Conservation (phyloP, 2,888 invertebrate species). For the Hololepta plana region DNA sequence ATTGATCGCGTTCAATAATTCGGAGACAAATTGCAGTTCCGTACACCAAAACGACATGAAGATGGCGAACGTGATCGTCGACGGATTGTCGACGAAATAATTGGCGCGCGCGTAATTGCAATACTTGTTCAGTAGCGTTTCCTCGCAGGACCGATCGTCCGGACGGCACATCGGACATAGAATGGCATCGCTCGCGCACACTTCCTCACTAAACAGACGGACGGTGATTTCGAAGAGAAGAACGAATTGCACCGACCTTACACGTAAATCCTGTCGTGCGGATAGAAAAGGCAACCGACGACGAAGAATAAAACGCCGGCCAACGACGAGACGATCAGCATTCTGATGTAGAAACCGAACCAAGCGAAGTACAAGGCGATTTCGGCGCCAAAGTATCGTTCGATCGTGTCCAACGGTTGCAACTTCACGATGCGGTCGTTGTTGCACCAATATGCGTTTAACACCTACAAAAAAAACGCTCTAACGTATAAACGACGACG, state of each 20-base stretch:
- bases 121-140: conserved; percentile 29
- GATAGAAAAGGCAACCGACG: too few relatives aligned
- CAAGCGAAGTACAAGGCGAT: conserved; percentile 36
- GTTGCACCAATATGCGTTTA: conserved; percentile 39
- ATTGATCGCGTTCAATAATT: background rate
- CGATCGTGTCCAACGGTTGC: conserved; percentile 39
- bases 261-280: too few relatives aligned
- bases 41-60: conserved; percentile 24
- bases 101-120: conserved; percentile 32
- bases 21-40: conserved; percentile 6
- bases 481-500: too few relatives aligned
- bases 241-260: background rate
- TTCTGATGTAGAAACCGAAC: conserved; percentile 33
- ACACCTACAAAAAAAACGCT: conserved; percentile 15
- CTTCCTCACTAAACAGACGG: conserved; percentile 15
- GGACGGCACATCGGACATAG: conserved; percentile 38
- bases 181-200: conserved; percentile 18
- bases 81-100: conserved; percentile 21
- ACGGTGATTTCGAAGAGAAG: background rate
- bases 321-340: conserved; percentile 28
- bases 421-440: conserved; percentile 32
- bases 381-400: conserved; percentile 36
- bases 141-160: conserved; percentile 28
- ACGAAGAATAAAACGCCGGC: conserved; percentile 27
- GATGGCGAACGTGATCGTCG: conserved; percentile 16